Conservation (phyloP, 2,888 invertebrate genomes). For the Ethmia dodecea region DNA sequence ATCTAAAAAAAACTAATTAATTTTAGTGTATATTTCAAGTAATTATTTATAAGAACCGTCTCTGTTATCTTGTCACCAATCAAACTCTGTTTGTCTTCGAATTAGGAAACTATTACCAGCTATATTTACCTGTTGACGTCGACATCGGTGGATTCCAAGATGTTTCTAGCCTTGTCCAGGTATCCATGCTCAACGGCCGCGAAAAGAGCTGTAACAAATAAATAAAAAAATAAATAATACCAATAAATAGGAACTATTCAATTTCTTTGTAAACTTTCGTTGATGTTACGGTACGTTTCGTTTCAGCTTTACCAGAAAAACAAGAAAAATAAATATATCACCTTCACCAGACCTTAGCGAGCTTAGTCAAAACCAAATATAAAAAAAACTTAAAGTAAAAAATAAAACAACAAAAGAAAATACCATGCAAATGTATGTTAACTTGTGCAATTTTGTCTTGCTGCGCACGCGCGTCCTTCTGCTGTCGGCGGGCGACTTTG, state of each 20-base stretch:
- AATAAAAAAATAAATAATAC: constrained; percentile 24
- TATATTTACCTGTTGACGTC: constrained; percentile 91
- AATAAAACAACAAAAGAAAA: constrained; percentile 48
- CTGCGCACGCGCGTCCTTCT: constrained; percentile 83
- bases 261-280: too few relatives aligned
- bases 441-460: constrained; percentile 86
- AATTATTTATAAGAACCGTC: too few relatives aligned
- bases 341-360: too few relatives aligned
- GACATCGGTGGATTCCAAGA: constrained; percentile 93
- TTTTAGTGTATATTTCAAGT: constrained; percentile 5
- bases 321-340: not conserved
- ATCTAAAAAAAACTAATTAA: too few relatives aligned
- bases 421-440: constrained; percentile 92
- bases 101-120: too few relatives aligned
- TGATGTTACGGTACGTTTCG: too few relatives aligned
- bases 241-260: too few relatives aligned
- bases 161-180: constrained; percentile 92
- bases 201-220: constrained; percentile 88
- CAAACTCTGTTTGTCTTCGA: too few relatives aligned
- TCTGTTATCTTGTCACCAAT: constrained; percentile 2
- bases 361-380: too few relatives aligned
- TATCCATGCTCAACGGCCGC: constrained; percentile 98
- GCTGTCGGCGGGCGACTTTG: constrained; percentile 75
- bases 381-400: constrained; percentile 16
- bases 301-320: not conserved